Conservation (phyloP, 2,888 invertebrate genomes). For the Ormyrus pomaceus region DNA sequence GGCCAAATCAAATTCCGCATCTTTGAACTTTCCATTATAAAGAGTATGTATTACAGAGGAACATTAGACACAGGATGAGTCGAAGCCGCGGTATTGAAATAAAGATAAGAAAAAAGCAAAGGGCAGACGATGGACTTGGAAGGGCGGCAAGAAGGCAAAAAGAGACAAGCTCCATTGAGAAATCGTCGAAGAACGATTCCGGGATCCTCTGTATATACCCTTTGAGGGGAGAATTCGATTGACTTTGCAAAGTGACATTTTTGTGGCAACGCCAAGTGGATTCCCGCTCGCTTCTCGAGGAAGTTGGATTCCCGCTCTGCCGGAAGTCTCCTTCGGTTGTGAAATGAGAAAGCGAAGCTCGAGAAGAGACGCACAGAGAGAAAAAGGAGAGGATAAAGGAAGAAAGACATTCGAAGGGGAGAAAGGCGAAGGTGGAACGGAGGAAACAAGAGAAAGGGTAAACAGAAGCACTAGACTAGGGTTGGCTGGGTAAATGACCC, state of each 20-base stretch:
- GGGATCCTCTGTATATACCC: neutral
- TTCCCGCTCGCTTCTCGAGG: constrained; percentile 55
- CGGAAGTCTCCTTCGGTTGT: constrained; percentile 64
- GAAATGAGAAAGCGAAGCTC: constrained; percentile 64
- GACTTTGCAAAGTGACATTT: constrained; percentile 54
- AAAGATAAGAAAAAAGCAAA: neutral
- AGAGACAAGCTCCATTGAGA: constrained; percentile 18
- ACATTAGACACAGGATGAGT: neutral
- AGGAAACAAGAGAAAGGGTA: neutral
- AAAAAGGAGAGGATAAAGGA: neutral
- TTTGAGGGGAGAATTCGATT: constrained; percentile 46
- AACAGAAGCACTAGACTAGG: neutral
- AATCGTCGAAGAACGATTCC: constrained; percentile 8
- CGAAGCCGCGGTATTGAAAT: constrained; percentile 22
- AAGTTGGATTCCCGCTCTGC: constrained; percentile 55
- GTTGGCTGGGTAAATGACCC: constrained; percentile 13
- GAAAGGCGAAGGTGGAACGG: neutral
- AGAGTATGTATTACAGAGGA: neutral
- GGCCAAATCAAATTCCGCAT: neutral
- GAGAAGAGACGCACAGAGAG: constrained; percentile 19
- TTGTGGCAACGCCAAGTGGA: constrained; percentile 56
- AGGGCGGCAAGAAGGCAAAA: neutral
- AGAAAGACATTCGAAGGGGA: neutral
- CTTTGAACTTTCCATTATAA: neutral
- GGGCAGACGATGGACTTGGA: neutral